Percentiles rank a stretch among this genome's conserved stretches.
These are phyloP conservation scores for Panthera leo DNA, from an alignment of 2,113 vertebrate genomes.

Conservation along the genomic window DNA sequence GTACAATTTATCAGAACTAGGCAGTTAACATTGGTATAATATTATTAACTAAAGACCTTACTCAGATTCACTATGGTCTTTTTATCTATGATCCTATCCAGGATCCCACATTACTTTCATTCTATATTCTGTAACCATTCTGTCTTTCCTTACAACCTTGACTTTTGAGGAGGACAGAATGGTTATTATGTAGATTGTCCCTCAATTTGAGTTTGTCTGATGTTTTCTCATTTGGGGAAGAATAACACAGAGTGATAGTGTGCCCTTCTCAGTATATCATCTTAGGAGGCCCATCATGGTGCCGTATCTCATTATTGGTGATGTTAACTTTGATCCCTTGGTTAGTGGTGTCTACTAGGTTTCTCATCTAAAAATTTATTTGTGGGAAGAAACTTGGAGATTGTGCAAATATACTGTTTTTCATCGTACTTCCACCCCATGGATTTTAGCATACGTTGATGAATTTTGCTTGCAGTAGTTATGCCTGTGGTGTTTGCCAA, in stretches of 20 bases:
- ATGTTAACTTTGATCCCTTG: neutral
- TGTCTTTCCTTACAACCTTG: neutral
- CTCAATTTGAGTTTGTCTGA: neutral
- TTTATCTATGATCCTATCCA: neutral
- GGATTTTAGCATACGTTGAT: neutral
- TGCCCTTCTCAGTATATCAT: neutral
- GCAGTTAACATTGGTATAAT: neutral
- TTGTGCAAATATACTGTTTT: neutral
- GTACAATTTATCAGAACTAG: neutral
- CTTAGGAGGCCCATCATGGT: neutral
- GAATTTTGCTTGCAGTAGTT: neutral
- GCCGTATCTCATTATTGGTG: neutral
- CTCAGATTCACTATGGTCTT: neutral
- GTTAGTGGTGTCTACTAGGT: neutral
- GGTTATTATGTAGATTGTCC: neutral
- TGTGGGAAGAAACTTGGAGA: neutral
- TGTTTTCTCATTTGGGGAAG: neutral
- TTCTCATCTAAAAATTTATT: neutral
- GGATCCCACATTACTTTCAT: neutral
- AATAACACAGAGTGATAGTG: neutral
- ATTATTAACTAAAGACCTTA: neutral
- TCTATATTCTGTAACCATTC: neutral
- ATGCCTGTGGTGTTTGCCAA: neutral
- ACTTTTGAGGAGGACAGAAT: neutral
- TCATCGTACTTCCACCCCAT: neutral